A percentile compares a stretch with the other conserved stretches of the same genome.
Evolutionary conservation across 1,140 invertebrate species (phyloP).

Genomic region (Trichogramma pretiosum): DNA sequence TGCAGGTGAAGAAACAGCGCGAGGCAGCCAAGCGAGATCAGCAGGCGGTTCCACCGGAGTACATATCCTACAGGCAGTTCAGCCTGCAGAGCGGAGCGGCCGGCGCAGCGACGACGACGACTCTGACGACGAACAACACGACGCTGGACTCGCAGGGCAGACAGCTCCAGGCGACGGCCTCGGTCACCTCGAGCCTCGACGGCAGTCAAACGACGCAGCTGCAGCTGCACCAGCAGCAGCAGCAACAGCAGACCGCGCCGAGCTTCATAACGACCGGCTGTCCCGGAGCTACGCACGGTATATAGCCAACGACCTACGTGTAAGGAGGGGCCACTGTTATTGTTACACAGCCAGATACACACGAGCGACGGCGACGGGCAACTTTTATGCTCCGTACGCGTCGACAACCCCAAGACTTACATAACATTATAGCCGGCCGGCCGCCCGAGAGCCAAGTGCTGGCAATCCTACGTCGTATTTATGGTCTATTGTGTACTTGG

Average conservation of each 20-base stretch:
- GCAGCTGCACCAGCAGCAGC: slow-evolving; percentile 17
- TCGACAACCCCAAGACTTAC: too few species aligned
- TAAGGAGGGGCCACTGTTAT: slow-evolving; percentile 10
- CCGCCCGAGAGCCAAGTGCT: too few species aligned
- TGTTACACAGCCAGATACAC: too few species aligned
- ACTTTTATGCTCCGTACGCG: too few species aligned
- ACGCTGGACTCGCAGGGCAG: too few species aligned
- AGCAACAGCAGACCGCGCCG: background rate
- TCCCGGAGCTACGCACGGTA: slow-evolving; percentile 26
- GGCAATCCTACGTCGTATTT: too few species aligned
- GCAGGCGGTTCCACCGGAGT: slow-evolving; percentile 50
- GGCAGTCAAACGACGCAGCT: slow-evolving; percentile 25
- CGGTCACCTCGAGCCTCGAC: too few species aligned
- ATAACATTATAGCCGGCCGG: too few species aligned
- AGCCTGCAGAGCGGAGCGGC: slow-evolving; percentile 39
- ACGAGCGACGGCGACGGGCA: too few species aligned
- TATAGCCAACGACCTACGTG: slow-evolving; percentile 26
- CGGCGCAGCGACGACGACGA: background rate
- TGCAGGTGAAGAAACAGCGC: slow-evolving; percentile 70
- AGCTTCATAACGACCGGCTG: slow-evolving; percentile 26
- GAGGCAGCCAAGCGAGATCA: slow-evolving; percentile 54
- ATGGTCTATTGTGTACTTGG: too few species aligned
- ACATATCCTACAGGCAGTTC: slow-evolving; percentile 64
- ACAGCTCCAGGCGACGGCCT: background rate
- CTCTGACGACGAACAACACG: slow-evolving; percentile 10